Base-by-base conservation (phyloP, 53 echinoderm and acorn worm species). In the Patiria pectinifera region DNA sequence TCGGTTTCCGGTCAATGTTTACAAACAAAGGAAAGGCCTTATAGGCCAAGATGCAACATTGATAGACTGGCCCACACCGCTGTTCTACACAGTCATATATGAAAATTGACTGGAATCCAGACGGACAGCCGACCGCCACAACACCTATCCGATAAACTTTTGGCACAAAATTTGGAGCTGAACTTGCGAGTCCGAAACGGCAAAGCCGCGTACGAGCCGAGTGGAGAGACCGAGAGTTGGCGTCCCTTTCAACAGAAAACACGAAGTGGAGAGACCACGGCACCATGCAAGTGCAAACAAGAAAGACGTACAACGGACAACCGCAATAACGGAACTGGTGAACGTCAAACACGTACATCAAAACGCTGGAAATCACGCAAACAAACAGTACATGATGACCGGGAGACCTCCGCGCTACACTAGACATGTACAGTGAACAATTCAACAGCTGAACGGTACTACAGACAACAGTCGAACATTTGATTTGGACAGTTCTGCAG, bases 361-460 rank as follows among this genome's bases (percentile, higher is more conserved):
- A 76, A 23, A 24, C 43, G 25, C 77, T 23, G n/a, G 77, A 76
- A 76, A 23, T 76, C 25, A 24, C n/a, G 77, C 1, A 25, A 76
- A 23, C 21, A 16, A 21, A 74, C 74, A 2, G 25, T 76, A 24
- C 77, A 76, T 76, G 77, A 1, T 76, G 77, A 24, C 0, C 22
- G 22, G 25, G 26, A 26, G 53, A 53, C 53, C 53, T 1, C 53
- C 53, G 2, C 53, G 53, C 53, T 53, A 71, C 71, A 71, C 71
- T 71, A 71, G 71, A 71, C 71, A 71, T 71, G 71, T 71, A 71
- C 71, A 71, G 71, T 15, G 71, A 71, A 71, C 71, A 71, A 71
- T 71, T 2, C 53, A 53, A 53, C 53, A 53, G 53, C 53, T 53
- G 53, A 53, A 53, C 53, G 53, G 53, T 53, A 53, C 53, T 53